Conservation (phyloP, 2,888 invertebrate species). For the Allygus modestus region DNA sequence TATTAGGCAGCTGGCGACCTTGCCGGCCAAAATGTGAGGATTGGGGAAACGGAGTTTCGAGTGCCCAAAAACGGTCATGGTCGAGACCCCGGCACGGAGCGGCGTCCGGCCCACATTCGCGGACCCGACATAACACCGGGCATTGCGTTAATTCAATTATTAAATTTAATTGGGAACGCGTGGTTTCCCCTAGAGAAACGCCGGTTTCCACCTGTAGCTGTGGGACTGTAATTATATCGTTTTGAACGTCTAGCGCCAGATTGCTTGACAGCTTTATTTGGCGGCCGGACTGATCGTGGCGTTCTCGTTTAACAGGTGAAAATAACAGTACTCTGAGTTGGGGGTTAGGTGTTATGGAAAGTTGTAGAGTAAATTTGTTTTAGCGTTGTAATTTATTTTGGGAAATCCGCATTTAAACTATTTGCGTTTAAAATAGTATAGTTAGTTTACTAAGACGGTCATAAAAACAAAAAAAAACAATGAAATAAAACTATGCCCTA, state of each 20-base stretch:
- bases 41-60: slow-evolving; percentile 5
- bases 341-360: neutral
- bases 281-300: neutral
- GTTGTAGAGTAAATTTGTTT: neutral
- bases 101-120: slow-evolving; percentile 27
- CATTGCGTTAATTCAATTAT: slow-evolving; percentile 28
- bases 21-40: slow-evolving; percentile 40
- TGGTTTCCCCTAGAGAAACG: slow-evolving; percentile 33
- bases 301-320: neutral
- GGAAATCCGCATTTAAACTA: neutral
- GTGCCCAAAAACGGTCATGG: slow-evolving; percentile 44
- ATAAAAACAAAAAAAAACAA: too few species aligned
- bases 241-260: neutral
- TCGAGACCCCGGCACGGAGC: neutral
- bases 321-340: neutral
- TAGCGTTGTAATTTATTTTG: neutral
- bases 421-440: too few species aligned
- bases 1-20: neutral
- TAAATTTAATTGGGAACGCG: slow-evolving; percentile 6
- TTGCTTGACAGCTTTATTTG: slow-evolving; percentile 42
- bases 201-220: neutral
- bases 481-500: too few species aligned
- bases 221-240: slow-evolving; percentile 29
- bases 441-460: too few species aligned
- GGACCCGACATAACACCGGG: neutral